phyloP scores from a whole-genome alignment of 2,113 vertebrate genomes.

The Mus spicilegus region DNA sequence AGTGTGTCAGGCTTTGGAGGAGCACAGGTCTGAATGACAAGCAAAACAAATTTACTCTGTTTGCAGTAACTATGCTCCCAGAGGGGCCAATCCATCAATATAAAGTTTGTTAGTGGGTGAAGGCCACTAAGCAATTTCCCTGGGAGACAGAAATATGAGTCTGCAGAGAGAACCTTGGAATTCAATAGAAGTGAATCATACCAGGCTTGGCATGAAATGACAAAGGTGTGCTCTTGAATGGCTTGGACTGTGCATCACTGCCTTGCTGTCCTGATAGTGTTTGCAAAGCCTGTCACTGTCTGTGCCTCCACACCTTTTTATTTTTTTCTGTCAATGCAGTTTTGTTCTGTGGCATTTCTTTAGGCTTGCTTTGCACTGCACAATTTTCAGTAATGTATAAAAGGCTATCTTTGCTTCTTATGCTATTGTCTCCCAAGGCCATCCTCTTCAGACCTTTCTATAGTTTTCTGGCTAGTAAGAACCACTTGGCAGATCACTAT shows the following conservation, averaged over 20 bases:
- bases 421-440: too few relatives aligned
- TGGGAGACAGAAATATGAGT: background rate
- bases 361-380: background rate
- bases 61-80: background rate
- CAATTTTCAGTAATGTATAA: background rate
- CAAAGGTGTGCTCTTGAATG: background rate
- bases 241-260: background rate
- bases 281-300: background rate
- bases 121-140: background rate
- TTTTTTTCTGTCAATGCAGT: background rate
- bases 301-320: background rate
- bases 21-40: slow-evolving; percentile 52
- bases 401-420: background rate
- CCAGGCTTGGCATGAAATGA: background rate
- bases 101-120: slow-evolving; percentile 38
- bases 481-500: background rate
- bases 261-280: background rate
- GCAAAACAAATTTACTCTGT: slow-evolving; percentile 52
- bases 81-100: slow-evolving; percentile 40
- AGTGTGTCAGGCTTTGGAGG: background rate
- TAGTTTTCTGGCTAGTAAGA: background rate
- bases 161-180: slow-evolving; percentile 36
- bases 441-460: too few relatives aligned
- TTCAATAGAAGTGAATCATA: background rate
- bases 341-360: background rate